Conservation (phyloP, 1,140 invertebrate genomes). For the Copidosoma floridanum region DNA sequence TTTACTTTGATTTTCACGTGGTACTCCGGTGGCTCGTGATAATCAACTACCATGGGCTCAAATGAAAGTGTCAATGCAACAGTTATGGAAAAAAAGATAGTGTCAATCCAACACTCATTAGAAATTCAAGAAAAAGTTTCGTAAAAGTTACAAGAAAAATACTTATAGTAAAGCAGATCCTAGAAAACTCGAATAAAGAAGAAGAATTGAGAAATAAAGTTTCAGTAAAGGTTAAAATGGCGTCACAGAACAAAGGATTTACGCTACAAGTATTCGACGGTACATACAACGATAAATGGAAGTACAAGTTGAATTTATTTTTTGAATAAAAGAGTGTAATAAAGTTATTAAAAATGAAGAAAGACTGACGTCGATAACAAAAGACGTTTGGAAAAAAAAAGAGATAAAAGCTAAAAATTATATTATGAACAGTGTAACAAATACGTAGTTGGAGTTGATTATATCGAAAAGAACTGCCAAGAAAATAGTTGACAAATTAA, state of each 20-base stretch:
- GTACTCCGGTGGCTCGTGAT: too few relatives aligned
- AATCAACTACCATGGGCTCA: too few relatives aligned
- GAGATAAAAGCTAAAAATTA: conserved; percentile 37
- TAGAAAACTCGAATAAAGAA: too few relatives aligned
- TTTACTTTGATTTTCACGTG: too few relatives aligned
- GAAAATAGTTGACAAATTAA: conserved; percentile 38
- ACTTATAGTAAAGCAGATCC: too few relatives aligned
- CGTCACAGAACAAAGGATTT: conserved; percentile 11
- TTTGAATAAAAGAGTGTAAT: conserved; percentile 25
- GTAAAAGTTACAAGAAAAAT: too few relatives aligned
- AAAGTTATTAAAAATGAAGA: conserved; percentile 17
- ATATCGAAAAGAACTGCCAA: conserved; percentile 27
- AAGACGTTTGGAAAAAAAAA: conserved; percentile 29
- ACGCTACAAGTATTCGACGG: conserved; percentile 24
- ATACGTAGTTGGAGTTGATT: conserved; percentile 38
- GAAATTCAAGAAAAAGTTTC: too few relatives aligned
- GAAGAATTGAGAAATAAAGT: too few relatives aligned
- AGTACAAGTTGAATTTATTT: conserved; percentile 23
- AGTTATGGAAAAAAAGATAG: too few relatives aligned
- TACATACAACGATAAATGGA: conserved; percentile 25
- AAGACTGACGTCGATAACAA: conserved; percentile 6
- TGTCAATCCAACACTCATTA: too few relatives aligned
- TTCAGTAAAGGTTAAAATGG: background rate
- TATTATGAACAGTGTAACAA: conserved; percentile 35
- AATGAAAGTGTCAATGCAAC: too few relatives aligned